Evolutionary conservation across 2,797 vertebrate genomes (phyloP).

Genomic region (Acanthiza pusilla): DNA sequence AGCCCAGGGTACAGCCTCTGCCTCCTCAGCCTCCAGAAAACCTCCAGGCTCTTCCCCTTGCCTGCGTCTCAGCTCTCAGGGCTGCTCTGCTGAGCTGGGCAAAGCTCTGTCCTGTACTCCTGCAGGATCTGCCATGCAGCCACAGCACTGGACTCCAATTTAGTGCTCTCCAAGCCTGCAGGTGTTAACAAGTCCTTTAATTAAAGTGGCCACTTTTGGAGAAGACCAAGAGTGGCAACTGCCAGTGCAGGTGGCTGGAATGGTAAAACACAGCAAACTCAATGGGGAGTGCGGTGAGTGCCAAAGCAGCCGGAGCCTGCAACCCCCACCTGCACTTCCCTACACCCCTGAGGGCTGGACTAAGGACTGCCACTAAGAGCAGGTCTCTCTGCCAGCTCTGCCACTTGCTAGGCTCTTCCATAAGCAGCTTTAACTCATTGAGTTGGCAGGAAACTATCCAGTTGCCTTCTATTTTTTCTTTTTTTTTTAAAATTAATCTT

Average conservation of each 20-base stretch:
- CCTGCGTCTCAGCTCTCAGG: not conserved
- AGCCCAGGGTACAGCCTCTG: not conserved
- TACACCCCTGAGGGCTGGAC: rapidly evolving
- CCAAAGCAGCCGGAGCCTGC: not conserved
- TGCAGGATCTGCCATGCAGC: not conserved
- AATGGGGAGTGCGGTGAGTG: rapidly evolving
- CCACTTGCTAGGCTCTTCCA: not conserved
- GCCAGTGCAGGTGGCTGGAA: not conserved
- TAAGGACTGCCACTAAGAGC: not conserved
- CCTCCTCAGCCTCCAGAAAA: not conserved
- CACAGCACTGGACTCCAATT: not conserved
- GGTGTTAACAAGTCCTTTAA: not conserved
- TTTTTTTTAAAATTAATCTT: not conserved
- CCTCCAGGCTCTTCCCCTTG: not conserved
- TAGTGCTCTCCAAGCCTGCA: not conserved
- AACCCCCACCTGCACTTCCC: not conserved
- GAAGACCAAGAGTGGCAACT: rapidly evolving
- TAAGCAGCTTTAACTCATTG: not conserved
- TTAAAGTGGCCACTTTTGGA: not conserved
- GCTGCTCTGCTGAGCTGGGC: not conserved
- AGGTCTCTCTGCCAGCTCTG: not conserved
- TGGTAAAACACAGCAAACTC: rapidly evolving
- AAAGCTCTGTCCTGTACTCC: not conserved
- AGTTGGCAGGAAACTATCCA: not conserved
- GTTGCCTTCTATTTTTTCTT: not conserved